Evolutionary conservation across 2,888 invertebrate genomes (phyloP).

Genomic region (Tineola bisselliella): DNA sequence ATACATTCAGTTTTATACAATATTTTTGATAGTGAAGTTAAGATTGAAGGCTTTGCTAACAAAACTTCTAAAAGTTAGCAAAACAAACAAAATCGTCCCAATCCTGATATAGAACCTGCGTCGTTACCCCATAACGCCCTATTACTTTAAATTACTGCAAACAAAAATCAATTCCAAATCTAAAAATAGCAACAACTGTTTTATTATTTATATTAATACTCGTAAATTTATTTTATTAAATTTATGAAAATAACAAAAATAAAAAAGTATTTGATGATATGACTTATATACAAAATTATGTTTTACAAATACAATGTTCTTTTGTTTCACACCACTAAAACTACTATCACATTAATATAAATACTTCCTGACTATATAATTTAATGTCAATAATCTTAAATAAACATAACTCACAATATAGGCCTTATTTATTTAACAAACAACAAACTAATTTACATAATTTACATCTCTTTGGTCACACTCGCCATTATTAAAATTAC

Average conservation of each 20-base stretch:
- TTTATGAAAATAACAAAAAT: neutral
- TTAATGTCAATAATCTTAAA: slow-evolving; percentile 24
- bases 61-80: no score
- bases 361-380: slow-evolving; percentile 48
- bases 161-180: neutral
- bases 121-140: no score
- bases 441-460: slow-evolving; percentile 25
- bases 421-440: neutral
- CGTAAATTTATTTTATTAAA: neutral
- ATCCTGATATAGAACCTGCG: no score
- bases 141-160: no score
- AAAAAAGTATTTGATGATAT: neutral
- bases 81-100: no score
- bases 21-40: no score
- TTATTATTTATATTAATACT: neutral
- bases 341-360: slow-evolving; percentile 61
- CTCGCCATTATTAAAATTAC: slow-evolving; percentile 21
- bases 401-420: slow-evolving; percentile 19
- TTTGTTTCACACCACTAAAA: slow-evolving; percentile 21
- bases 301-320: neutral
- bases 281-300: neutral
- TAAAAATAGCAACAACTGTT: neutral
- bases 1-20: no score
- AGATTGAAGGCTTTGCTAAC: no score
- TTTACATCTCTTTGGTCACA: slow-evolving; percentile 50